Evolutionary conservation across 2,113 vertebrate species (phyloP), one percentile per base, ranked within the genome.

Genomic region (Erythrolamprus reginae): DNA sequence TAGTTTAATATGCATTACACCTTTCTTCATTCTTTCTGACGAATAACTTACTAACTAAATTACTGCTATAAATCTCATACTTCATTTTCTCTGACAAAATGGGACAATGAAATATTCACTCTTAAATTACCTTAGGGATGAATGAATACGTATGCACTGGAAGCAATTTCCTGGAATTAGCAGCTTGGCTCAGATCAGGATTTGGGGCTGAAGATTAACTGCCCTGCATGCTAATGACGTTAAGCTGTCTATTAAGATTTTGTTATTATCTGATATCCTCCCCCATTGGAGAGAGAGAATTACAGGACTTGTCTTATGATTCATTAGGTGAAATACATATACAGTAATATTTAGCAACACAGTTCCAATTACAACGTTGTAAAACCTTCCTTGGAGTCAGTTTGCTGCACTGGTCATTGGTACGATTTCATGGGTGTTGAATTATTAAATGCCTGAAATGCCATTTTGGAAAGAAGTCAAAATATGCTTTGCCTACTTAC

Each of bases 171-270:
- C 91, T 55, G 83, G 91, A 91, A 89, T 56, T 45, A 86, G 58
- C 15, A 38, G 21, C 88, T 77, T 89, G 58, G 7, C 48, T n/a
- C 21, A n/a, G 21, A 92, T 10, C 38, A 53, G 61, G 83, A 91
- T 70, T 89, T 92, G 53, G 84, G 82, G 23, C 38, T 82, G 84
- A 85, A 86, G 91, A 89, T 92, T 92, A 92, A 92, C 50, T 92
- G 91, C 89, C 42, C 91, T 86, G 51, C 13, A 55, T 55, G 12
- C 26, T 89, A 84, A 89, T 91, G 48, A 47, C 45, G 23, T 85
- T 65, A 89, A 89, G 88, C 28, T 82, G 28, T 53, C 42, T 48
- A 56, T 58, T 38, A 90, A 65, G n/a, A 56, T 89, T 86, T 33
- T 55, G 15, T 28, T 89, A 92, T 86, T 70, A 86, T 86, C 86